Percentiles rank a stretch among this genome's conserved stretches.
These are phyloP conservation scores for Solea senegalensis DNA, from an alignment of 2,113 vertebrate species.

Conservation along the genomic window DNA sequence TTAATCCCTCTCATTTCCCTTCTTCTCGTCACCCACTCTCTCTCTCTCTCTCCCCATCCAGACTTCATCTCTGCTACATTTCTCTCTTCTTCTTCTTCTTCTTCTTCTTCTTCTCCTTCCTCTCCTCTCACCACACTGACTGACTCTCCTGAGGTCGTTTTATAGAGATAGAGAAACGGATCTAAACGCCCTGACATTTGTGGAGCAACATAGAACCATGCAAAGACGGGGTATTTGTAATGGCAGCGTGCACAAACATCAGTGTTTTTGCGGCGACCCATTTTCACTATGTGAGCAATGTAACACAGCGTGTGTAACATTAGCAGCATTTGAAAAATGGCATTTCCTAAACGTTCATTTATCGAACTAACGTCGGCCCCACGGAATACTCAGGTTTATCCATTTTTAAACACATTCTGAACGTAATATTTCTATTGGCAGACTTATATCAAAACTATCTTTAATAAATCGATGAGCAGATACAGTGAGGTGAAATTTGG, in stretches of 20 bases:
- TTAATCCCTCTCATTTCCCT: constrained; percentile 74
- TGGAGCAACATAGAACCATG: constrained; percentile 27
- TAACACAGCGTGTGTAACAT: too few species aligned
- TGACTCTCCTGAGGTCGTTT: constrained; percentile 42
- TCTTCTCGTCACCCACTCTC: constrained; percentile 51
- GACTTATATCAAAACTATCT: background rate
- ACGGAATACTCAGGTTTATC: background rate
- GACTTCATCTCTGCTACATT: constrained; percentile 40
- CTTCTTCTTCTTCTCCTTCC: background rate
- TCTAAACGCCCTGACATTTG: constrained; percentile 58
- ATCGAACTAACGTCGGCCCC: background rate
- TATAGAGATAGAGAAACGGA: constrained; percentile 44
- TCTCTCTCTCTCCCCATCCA: constrained; percentile 24
- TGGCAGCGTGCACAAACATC: background rate
- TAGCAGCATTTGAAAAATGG: too few species aligned
- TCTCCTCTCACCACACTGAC: constrained; percentile 7
- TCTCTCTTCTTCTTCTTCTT: background rate
- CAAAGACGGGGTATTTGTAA: constrained; percentile 26
- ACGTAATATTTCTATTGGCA: constrained; percentile 1
- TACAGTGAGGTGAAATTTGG: constrained; percentile 12
- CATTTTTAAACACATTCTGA: constrained; percentile 10
- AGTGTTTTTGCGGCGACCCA: too few species aligned
- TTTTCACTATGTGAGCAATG: too few species aligned
- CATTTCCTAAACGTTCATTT: too few species aligned
- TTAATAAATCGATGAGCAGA: constrained; percentile 9